Evolutionary conservation across 1,140 invertebrate genomes (phyloP).

Genomic region (Kradibia gibbosae): DNA sequence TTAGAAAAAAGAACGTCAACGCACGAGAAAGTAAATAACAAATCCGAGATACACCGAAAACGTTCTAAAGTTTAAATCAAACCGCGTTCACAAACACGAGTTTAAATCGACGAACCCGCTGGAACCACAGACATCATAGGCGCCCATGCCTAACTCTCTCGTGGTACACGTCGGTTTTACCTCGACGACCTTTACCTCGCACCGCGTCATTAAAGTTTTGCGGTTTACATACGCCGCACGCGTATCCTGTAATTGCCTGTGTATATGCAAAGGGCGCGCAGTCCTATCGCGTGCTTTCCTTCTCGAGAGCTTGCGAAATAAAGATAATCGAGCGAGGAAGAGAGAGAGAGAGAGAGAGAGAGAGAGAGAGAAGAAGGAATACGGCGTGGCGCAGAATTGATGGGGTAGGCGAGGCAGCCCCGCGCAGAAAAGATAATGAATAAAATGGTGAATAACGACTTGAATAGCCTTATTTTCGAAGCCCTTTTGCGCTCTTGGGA

Average conservation of each 20-base stretch:
- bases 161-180: slow-evolving; percentile 13
- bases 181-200: slow-evolving; percentile 45
- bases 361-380: neutral
- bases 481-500: slow-evolving; percentile 6
- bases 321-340: neutral
- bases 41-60: neutral
- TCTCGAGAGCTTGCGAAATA: neutral
- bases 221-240: slow-evolving; percentile 3
- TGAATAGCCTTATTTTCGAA: slow-evolving; percentile 21
- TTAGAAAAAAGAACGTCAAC: neutral
- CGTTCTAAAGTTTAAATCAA: slow-evolving; percentile 32
- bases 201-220: slow-evolving; percentile 52
- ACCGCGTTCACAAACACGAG: neutral
- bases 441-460: slow-evolving; percentile 60
- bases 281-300: neutral
- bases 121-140: neutral
- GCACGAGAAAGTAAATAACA: neutral
- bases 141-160: neutral
- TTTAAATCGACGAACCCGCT: neutral
- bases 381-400: neutral
- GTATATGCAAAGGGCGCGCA: slow-evolving; percentile 3
- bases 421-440: slow-evolving; percentile 55
- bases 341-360: slow-evolving; percentile 2
- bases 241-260: slow-evolving; percentile 46
- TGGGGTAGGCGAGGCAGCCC: slow-evolving; percentile 38